Evolutionary conservation across 2,113 vertebrate genomes (phyloP).

Genomic region (Salvelinus namaycush): DNA sequence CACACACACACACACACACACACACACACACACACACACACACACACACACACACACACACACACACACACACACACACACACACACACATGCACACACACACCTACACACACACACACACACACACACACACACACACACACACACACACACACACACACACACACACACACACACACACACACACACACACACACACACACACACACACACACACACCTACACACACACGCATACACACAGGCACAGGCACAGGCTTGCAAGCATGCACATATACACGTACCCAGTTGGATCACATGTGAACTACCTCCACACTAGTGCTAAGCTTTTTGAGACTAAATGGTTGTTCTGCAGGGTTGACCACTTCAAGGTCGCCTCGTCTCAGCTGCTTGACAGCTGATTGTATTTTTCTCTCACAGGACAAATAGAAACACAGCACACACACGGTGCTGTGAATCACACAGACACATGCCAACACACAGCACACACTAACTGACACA

Average conservation of each 20-base stretch:
- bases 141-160: slow-evolving; percentile 28
- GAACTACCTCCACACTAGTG: not conserved
- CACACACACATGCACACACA: slow-evolving; percentile 17
- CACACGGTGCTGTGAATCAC: not conserved
- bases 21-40: slow-evolving; percentile 16
- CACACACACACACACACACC: not conserved
- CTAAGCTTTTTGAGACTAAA: no score
- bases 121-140: slow-evolving; percentile 7
- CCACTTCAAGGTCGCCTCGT: not conserved
- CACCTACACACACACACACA: slow-evolving; percentile 17
- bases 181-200: slow-evolving; percentile 2
- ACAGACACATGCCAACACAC: not conserved
- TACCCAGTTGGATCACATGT: slow-evolving; percentile 2
- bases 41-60: no score
- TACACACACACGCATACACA: slow-evolving; percentile 29
- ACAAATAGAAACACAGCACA: not conserved
- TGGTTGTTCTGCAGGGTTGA: no score
- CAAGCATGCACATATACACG: not conserved
- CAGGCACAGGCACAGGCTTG: slow-evolving; percentile 11
- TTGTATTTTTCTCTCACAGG: not conserved
- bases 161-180: slow-evolving; percentile 9
- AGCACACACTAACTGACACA: not conserved
- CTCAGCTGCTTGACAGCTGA: not conserved
- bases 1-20: slow-evolving; percentile 28
- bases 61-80: no score